Percentiles rank a stretch among this genome's conserved stretches.
Evolutionary conservation across 1,140 invertebrate species (phyloP).

Genomic region (Rhysida immarginata): DNA sequence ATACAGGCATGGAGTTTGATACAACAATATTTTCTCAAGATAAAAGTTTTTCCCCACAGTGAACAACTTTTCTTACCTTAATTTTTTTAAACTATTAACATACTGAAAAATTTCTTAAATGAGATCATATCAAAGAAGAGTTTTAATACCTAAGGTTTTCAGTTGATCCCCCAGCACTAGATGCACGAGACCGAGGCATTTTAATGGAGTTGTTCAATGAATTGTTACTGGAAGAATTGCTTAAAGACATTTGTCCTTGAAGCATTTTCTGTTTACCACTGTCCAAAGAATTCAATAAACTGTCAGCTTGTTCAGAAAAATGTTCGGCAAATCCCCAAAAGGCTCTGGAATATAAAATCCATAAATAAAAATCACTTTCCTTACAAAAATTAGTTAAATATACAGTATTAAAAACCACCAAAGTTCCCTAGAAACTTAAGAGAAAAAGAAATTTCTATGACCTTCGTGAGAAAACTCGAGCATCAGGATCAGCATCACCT

Average conservation of each 20-base stretch:
- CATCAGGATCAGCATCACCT: constrained; percentile 79
- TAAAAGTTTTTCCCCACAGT: too few species aligned
- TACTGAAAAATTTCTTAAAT: not conserved
- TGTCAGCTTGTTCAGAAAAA: constrained; percentile 79
- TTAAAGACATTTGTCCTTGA: constrained; percentile 39
- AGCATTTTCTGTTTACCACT: constrained; percentile 65
- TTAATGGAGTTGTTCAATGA: constrained; percentile 25
- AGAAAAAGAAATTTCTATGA: constrained; percentile 30
- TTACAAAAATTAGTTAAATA: too few species aligned
- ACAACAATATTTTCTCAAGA: too few species aligned
- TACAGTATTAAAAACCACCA: too few species aligned
- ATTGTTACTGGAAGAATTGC: constrained; percentile 32
- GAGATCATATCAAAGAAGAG: too few species aligned
- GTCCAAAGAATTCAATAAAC: constrained; percentile 66
- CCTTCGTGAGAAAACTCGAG: constrained; percentile 55
- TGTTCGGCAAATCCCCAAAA: constrained; percentile 80
- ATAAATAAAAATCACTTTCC: too few species aligned
- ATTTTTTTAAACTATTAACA: not conserved
- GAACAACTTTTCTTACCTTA: too few species aligned
- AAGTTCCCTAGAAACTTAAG: too few species aligned
- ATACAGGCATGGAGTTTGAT: too few species aligned
- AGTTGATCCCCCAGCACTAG: constrained; percentile 15
- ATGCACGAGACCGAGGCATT: constrained; percentile 5
- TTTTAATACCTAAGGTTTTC: constrained; percentile 15
- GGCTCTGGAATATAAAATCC: constrained; percentile 44